These are phyloP conservation scores for Andrena marginata DNA, from an alignment of 2,888 invertebrate species.

Conservation along the genomic window DNA sequence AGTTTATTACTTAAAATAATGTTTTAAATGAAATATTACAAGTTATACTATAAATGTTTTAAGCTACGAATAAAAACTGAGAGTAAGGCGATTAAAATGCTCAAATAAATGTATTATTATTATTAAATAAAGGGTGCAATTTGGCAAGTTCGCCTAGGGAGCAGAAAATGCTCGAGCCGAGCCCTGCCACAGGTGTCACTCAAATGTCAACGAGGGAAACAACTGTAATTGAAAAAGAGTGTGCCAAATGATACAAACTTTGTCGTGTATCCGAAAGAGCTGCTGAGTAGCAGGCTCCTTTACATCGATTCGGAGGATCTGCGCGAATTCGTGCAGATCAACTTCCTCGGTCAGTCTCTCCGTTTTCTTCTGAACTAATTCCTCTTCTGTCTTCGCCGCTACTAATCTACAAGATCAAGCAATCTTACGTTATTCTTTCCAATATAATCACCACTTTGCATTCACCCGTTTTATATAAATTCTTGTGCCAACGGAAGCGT, in stretches of 20 bases:
- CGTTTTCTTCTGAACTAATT: constrained; percentile 79
- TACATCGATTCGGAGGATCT: constrained; percentile 87
- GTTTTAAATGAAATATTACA: too few relatives aligned
- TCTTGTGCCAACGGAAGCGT: constrained; percentile 71
- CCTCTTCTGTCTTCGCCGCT: constrained; percentile 82
- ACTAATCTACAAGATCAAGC: constrained; percentile 71
- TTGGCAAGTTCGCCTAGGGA: too few relatives aligned
- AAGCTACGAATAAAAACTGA: too few relatives aligned
- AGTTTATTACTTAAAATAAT: too few relatives aligned
- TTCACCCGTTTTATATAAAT: background rate
- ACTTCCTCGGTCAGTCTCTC: constrained; percentile 77
- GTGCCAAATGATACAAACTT: constrained; percentile 81
- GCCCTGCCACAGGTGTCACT: too few relatives aligned
- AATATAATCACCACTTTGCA: background rate
- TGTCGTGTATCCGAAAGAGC: constrained; percentile 89
- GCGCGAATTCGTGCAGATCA: constrained; percentile 87
- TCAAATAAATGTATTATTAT: too few relatives aligned
- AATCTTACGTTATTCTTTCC: background rate
- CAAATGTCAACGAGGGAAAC: background rate
- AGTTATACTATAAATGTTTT: too few relatives aligned
- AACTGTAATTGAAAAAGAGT: background rate
- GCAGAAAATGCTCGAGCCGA: too few relatives aligned
- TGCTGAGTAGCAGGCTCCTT: constrained; percentile 87
- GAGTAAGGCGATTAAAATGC: too few relatives aligned
- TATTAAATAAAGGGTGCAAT: too few relatives aligned